Base-by-base conservation (phyloP, 2,113 vertebrate species). In the Girardinichthys multiradiatus region DNA sequence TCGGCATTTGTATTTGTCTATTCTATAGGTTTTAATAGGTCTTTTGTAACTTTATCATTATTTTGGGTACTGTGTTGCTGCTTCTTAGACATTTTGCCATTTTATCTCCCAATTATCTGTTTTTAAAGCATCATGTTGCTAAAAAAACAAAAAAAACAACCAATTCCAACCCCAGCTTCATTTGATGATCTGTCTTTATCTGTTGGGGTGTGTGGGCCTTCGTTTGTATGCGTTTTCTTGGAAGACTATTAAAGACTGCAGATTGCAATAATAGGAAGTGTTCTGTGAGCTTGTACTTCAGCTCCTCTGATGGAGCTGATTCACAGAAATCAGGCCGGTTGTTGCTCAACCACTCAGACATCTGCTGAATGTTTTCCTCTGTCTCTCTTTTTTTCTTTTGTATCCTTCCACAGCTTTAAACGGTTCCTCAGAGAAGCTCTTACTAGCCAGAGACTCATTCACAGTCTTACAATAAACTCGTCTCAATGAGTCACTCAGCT, bases 291-390 rank as follows among this genome's bases (percentile, higher is more conserved):
- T 68, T 85, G 68, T 84, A 70, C 81, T 81, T 68, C 48, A n/a
- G 73, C 21, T 83, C 79, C 80, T 77, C 70, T 26, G 79, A 81
- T 74, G 33, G 64, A 87, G 79, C 80, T 76, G 86, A 87, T 87
- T 87, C 83, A 90, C 86, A 85, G 86, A 89, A 76, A 70, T 79
- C 58, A 57, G 69, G 66, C 67, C 70, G 79, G 76, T 76, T 82
- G 35, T 90, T 91, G 81, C 89, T 86, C 87, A 89, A 89, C 77
- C 37, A 64, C 33, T 65, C 66, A 69, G 79, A 91, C 89, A 91
- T 91, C 88, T 90, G 90, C 75, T 82, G 81, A 30, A 29, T 70
- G 67, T 70, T 74, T 80, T 69, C 35, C 57, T 57, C 19, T 68
- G 39, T 28, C 35, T 57, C 6, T 51, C 2, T 21, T 51, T 24